Percentiles rank a stretch among this genome's conserved stretches.
These are phyloP conservation scores for Lichenostomus cassidix DNA, from an alignment of 2,113 vertebrate genomes.

Conservation along the genomic window DNA sequence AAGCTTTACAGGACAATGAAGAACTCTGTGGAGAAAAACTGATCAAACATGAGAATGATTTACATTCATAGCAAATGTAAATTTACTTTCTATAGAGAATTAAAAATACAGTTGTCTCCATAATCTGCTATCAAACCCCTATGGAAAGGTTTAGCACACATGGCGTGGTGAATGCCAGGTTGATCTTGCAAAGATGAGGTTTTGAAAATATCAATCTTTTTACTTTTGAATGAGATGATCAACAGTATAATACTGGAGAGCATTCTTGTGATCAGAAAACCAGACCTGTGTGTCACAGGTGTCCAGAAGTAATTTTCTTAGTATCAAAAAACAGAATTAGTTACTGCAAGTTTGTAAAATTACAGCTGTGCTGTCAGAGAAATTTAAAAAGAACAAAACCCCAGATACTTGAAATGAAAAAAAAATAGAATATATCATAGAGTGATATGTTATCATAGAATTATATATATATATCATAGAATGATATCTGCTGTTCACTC, in stretches of 20 bases:
- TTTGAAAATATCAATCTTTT: not conserved
- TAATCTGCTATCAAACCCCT: constrained; percentile 27
- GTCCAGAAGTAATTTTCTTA: not conserved
- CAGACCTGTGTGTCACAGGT: not conserved
- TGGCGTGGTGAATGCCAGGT: not conserved
- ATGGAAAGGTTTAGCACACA: not conserved
- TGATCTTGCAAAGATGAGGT: not conserved
- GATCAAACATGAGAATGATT: constrained; percentile 1
- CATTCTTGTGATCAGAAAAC: not conserved
- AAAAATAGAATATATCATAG: fast-evolving
- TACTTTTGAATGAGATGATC: not conserved
- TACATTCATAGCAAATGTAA: constrained; percentile 15
- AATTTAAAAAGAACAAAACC: not conserved
- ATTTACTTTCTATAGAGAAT: constrained; percentile 32
- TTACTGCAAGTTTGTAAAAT: not conserved
- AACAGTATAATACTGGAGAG: not conserved
- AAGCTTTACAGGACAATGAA: not conserved
- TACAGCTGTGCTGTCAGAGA: not conserved
- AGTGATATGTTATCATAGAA: not conserved
- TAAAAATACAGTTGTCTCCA: not conserved
- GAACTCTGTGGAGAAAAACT: not conserved
- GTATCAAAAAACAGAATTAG: not conserved
- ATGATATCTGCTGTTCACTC: not conserved
- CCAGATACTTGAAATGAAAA: not conserved
- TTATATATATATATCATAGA: not conserved